Percentiles rank a stretch among this genome's conserved stretches.
phyloP scores from a whole-genome alignment of 2,888 invertebrate genomes.

The Enchytraeus crypticus region DNA sequence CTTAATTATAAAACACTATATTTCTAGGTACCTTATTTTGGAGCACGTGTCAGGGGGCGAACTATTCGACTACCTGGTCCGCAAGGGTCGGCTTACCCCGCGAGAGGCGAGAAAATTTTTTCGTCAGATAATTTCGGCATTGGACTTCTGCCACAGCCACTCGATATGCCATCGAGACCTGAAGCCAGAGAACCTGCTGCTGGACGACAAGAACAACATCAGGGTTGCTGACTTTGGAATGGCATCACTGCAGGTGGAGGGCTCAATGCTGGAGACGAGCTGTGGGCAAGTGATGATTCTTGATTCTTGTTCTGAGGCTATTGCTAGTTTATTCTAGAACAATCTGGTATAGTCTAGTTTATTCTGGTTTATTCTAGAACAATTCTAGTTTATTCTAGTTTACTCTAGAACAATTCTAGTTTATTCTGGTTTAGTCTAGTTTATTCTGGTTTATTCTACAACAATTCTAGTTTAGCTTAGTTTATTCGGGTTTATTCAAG shows the following conservation, averaged over 20 bases:
- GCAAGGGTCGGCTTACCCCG: constrained; percentile 92
- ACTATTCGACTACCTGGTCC: constrained; percentile 95
- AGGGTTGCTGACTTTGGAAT: constrained; percentile 99
- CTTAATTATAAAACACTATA: not conserved
- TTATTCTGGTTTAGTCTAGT: too few species aligned
- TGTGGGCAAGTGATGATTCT: constrained; percentile 76
- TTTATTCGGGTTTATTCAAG: too few species aligned
- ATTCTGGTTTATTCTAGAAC: too few species aligned
- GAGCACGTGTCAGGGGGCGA: constrained; percentile 99
- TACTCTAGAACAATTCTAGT: too few species aligned
- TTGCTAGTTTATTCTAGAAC: not conserved
- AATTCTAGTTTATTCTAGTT: too few species aligned
- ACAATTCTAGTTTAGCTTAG: too few species aligned
- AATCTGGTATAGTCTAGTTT: too few species aligned
- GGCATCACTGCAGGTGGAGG: constrained; percentile 97
- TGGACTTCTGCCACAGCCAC: constrained; percentile 98
- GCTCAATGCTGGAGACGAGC: constrained; percentile 94
- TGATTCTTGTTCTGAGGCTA: not conserved
- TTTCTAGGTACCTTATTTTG: constrained; percentile 77
- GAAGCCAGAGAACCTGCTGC: constrained; percentile 84
- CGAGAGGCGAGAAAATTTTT: constrained; percentile 95
- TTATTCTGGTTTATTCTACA: too few species aligned
- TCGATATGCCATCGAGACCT: constrained; percentile 98
- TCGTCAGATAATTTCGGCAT: constrained; percentile 94
- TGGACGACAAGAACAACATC: constrained; percentile 95